Evolutionary conservation across 2,888 invertebrate genomes (phyloP).

Genomic region (Hemistola chrysoprasaria): DNA sequence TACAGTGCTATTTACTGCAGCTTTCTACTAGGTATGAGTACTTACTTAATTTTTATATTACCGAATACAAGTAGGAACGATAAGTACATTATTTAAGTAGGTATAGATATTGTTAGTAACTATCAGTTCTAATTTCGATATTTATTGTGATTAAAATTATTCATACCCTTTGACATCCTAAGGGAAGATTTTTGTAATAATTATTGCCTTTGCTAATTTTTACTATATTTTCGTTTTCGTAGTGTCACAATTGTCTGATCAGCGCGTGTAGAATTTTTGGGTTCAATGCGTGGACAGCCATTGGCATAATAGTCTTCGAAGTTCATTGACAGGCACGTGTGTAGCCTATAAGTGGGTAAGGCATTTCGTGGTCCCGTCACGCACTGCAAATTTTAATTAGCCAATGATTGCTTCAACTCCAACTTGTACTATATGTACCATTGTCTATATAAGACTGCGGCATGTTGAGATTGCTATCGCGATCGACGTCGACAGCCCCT

Average conservation of each 20-base stretch:
- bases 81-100: too few species aligned
- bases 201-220: too few species aligned
- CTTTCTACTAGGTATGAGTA: too few species aligned
- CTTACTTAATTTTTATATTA: too few species aligned
- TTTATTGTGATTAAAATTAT: too few species aligned
- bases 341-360: slow-evolving; percentile 72
- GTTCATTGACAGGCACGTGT: slow-evolving; percentile 82
- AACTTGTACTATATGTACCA: slow-evolving; percentile 51
- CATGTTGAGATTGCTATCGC: slow-evolving; percentile 61
- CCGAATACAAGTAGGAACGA: too few species aligned
- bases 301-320: slow-evolving; percentile 62
- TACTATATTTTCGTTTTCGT: too few species aligned
- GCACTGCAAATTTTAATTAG: slow-evolving; percentile 79
- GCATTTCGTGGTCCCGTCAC: slow-evolving; percentile 70
- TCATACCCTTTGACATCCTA: too few species aligned
- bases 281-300: slow-evolving; percentile 51
- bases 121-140: too few species aligned
- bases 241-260: slow-evolving; percentile 7
- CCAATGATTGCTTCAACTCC: slow-evolving; percentile 66
- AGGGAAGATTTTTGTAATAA: too few species aligned
- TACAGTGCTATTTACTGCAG: too few species aligned
- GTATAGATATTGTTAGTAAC: too few species aligned
- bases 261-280: slow-evolving; percentile 37
- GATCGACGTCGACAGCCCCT: slow-evolving; percentile 46
- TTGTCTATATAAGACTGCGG: slow-evolving; percentile 53